A percentile compares a stretch with the other conserved stretches of the same genome.
Evolutionary conservation across 2,797 vertebrate genomes (phyloP).

Genomic region (Hippocampus kuda): DNA sequence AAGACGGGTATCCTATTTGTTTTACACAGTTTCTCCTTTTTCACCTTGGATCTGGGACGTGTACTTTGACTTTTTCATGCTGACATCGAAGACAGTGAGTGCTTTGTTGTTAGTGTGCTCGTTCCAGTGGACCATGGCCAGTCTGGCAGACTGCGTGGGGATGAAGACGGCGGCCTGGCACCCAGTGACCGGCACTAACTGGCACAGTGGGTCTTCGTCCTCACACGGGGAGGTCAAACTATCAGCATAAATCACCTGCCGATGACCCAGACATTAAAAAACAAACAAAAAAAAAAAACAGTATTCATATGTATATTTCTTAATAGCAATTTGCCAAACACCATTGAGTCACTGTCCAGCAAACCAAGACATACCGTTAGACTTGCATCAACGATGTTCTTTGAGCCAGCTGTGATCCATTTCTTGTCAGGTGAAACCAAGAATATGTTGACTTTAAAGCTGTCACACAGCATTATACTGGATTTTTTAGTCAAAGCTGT

Average conservation of each 20-base stretch:
- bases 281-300: neutral
- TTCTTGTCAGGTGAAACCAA: conserved; percentile 62
- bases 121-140: conserved; percentile 49
- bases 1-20: neutral
- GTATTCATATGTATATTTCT: neutral
- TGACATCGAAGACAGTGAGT: conserved; percentile 60
- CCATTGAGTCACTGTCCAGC: conserved; percentile 10
- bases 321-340: neutral
- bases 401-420: conserved; percentile 53
- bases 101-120: conserved; percentile 14
- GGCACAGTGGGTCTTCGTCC: conserved; percentile 48
- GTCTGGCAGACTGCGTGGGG: conserved; percentile 58
- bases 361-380: conserved; percentile 58
- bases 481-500: conserved; percentile 50
- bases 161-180: conserved; percentile 63
- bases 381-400: conserved; percentile 38
- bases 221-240: conserved; percentile 52
- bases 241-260: conserved; percentile 58
- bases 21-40: conserved; percentile 12
- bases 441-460: conserved; percentile 52
- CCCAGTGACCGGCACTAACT: conserved; percentile 43
- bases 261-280: conserved; percentile 7
- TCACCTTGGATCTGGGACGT: conserved; percentile 57
- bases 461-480: conserved; percentile 40
- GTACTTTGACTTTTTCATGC: conserved; percentile 56